Base-by-base conservation (phyloP, 2,113 vertebrate species). In the Noctilio leporinus region DNA sequence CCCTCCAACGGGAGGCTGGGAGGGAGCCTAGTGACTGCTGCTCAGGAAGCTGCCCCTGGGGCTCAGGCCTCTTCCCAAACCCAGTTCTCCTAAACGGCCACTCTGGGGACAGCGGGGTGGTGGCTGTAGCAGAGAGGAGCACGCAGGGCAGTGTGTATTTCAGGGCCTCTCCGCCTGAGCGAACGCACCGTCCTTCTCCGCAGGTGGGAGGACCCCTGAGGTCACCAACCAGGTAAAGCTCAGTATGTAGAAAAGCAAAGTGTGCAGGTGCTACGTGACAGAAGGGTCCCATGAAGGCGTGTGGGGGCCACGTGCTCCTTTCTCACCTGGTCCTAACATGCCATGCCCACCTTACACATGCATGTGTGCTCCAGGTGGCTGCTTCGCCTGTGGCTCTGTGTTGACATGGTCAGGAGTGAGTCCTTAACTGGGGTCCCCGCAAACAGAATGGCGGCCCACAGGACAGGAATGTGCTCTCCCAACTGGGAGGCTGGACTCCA, bases 371-470 rank as follows among this genome's bases (percentile, higher is more conserved):
- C 96, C 67, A 57, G 67, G 94, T 89, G 93, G 96, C 92, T 94
- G 67, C 57, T 91, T 97, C 94, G 97, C 94, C 94, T 97, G 96
- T 85, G 96, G 96, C 96, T 92, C 96, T 91, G 96, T 89, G 94
- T 55, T 89, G 90, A 95, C 96, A 76, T 6, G 85, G 94, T 93
- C 96, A 91, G 87, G 67, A 96, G 90, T 45, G 76, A 98, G 96
- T 86, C 80, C 76, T n/a, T n/a, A n/a, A n/a, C 70, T 10, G 26
- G 17, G 69, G 90, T 45, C 33, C 12, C 45, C 1, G 12, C n/a
- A n/a, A n/a, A n/a, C n/a, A n/a, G 17, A 3, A 12, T 1, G 6
- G 11, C 22, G 55, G 3, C n/a, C 10, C 9, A 2, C 45, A 6
- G 10, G 1, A 10, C 19, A 0, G 51, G 10, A 43, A 7, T 24